phyloP scores from a whole-genome alignment of 2,888 invertebrate species.

The Phortica magna region DNA sequence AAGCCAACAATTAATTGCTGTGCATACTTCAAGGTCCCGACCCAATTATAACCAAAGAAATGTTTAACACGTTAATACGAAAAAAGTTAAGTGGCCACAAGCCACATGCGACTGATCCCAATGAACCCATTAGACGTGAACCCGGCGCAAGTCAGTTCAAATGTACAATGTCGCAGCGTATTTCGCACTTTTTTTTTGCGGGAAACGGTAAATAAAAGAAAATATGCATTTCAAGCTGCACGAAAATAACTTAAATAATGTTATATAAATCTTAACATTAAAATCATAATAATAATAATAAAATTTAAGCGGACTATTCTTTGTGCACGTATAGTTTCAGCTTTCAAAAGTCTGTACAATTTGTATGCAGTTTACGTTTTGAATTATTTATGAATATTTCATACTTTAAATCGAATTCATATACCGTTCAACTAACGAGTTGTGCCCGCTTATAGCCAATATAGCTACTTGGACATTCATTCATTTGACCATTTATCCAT shows the following conservation, averaged over 20 bases:
- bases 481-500: slow-evolving; percentile 50
- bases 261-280: background rate
- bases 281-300: slow-evolving; percentile 31
- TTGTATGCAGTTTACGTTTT: slow-evolving; percentile 55
- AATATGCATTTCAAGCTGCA: background rate
- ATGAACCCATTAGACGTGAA: slow-evolving; percentile 49
- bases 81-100: slow-evolving; percentile 53
- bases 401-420: slow-evolving; percentile 43
- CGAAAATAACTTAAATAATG: background rate
- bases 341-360: slow-evolving; percentile 30
- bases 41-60: slow-evolving; percentile 41
- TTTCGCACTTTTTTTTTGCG: background rate
- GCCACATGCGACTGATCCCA: slow-evolving; percentile 9
- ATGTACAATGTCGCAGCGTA: background rate
- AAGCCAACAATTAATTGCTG: slow-evolving; percentile 41
- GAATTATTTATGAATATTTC: slow-evolving; percentile 59
- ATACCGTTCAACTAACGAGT: slow-evolving; percentile 14
- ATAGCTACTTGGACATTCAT: slow-evolving; percentile 42
- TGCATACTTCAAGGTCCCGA: slow-evolving; percentile 47
- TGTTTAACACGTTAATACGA: slow-evolving; percentile 13
- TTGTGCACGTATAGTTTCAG: background rate
- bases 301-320: background rate
- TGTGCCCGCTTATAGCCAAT: slow-evolving; percentile 39
- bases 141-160: slow-evolving; percentile 32
- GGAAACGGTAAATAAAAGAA: background rate